Base-by-base conservation (phyloP, 1,140 invertebrate genomes). In the Drosophila obscura region DNA sequence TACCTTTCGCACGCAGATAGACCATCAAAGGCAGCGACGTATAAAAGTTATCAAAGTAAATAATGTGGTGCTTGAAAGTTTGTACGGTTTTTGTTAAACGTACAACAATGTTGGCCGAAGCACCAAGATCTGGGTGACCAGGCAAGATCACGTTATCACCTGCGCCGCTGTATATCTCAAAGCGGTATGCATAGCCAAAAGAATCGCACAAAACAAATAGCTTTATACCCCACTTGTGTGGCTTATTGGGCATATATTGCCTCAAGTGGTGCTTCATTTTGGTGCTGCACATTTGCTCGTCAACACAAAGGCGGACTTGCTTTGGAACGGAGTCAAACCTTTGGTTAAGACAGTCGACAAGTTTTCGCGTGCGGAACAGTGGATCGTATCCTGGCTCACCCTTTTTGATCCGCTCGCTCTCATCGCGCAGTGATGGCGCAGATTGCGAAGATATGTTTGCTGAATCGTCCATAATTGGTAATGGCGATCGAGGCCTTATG, bases 201-300 rank as follows among this genome's bases (percentile, higher is more conserved):
- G 43, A 73, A 43, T 59, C 35, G 15, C 46, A 50, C 43, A 62
- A 55, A 5, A 56, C 44, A 59, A 65, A 66, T 41, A 59, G 31
- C 43, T 66, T 65, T 8, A 64, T 72, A 7, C 45, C 9, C 45
- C n/a, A n/a, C n/a, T 62, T 73, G 24, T 73, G 68, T 7, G 56
- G 73, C 53, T 76, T 73, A 73, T 62, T 76, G 8, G 63, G 59
- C 53, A 77, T 67, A 31, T 63, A 68, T n/a, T 67, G 64, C 0
- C 44, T 43, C 22, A 65, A 31, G 49, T 64, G 60, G n/a, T 71
- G 73, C 9, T 53, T 71, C 46, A 72, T 76, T 59, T 74, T 68
- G 53, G 56, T 57, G 46, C 35, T 39, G 49, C 58, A 67, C 72
- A 74, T 50, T 51, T 65, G 31, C 48, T 76, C 72, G 44, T 73